phyloP scores from a whole-genome alignment of 2,888 invertebrate genomes.

The Andrena dorsata region DNA sequence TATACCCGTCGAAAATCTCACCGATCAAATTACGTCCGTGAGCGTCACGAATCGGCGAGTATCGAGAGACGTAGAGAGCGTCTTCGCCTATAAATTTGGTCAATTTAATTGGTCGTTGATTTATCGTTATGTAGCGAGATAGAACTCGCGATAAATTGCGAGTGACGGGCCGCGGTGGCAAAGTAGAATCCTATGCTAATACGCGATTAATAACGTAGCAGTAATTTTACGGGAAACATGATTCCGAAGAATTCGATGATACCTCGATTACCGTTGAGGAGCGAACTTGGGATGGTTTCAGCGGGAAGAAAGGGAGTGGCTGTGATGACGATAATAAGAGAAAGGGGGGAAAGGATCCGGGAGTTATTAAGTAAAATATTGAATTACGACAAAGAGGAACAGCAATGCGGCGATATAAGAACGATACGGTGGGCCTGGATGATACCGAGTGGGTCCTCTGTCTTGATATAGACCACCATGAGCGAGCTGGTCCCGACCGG shows the following conservation, averaged over 20 bases:
- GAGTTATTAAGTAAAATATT: constrained; percentile 58
- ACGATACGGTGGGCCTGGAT: constrained; percentile 61
- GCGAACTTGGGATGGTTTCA: not conserved
- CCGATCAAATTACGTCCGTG: constrained; percentile 65
- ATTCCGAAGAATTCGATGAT: constrained; percentile 26
- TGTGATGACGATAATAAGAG: constrained; percentile 25
- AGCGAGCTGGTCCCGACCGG: constrained; percentile 76
- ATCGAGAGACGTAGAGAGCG: constrained; percentile 41
- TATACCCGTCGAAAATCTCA: constrained; percentile 52
- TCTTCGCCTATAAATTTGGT: constrained; percentile 48
- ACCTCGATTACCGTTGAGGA: not conserved
- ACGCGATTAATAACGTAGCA: constrained; percentile 39
- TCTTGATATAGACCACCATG: constrained; percentile 81
- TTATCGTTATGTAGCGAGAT: constrained; percentile 40
- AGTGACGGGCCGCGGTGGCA: constrained; percentile 11
- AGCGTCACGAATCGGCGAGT: constrained; percentile 29
- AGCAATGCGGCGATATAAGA: constrained; percentile 53
- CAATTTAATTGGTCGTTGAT: constrained; percentile 54
- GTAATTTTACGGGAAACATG: constrained; percentile 25
- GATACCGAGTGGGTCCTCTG: constrained; percentile 76
- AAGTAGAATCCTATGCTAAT: constrained; percentile 31
- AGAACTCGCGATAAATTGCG: constrained; percentile 31
- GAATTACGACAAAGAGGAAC: constrained; percentile 51
- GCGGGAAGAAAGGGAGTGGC: not conserved
- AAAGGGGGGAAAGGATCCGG: constrained; percentile 13